phyloP scores from a whole-genome alignment of 2,113 vertebrate genomes.

The Podarcis muralis region DNA sequence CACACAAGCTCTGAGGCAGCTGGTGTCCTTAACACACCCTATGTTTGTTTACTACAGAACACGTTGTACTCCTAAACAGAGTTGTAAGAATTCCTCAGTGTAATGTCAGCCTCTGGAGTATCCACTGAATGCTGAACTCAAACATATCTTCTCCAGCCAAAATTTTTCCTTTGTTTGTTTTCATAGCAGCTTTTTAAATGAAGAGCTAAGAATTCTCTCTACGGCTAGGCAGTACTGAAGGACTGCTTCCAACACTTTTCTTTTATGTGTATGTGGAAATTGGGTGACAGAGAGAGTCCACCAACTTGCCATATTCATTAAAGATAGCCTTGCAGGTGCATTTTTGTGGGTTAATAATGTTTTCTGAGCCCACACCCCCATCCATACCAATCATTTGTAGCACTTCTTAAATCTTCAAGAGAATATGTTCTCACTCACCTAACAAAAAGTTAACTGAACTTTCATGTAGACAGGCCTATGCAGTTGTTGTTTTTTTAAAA shows the following conservation, averaged over 20 bases:
- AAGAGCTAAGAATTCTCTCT: neutral
- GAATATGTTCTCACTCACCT: neutral
- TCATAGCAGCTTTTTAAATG: neutral
- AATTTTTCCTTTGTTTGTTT: neutral
- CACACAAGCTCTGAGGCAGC: neutral
- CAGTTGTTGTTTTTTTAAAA: no score
- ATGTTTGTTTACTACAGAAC: neutral
- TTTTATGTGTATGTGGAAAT: neutral
- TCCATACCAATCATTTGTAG: no score
- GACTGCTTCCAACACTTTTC: neutral
- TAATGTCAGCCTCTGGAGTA: neutral
- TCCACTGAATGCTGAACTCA: neutral
- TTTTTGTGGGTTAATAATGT: neutral
- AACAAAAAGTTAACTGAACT: no score
- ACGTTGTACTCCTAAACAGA: neutral
- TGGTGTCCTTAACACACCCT: neutral
- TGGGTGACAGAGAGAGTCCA: neutral
- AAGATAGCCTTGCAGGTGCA: neutral
- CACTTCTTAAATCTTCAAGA: no score
- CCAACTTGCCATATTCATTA: neutral
- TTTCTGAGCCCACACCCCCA: neutral
- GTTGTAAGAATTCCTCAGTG: slow-evolving; percentile 1
- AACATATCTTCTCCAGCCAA: neutral
- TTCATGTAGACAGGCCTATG: no score
- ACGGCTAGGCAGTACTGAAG: neutral